Conservation (phyloP, 2,888 invertebrate species). For the Brenthis hecate region DNA sequence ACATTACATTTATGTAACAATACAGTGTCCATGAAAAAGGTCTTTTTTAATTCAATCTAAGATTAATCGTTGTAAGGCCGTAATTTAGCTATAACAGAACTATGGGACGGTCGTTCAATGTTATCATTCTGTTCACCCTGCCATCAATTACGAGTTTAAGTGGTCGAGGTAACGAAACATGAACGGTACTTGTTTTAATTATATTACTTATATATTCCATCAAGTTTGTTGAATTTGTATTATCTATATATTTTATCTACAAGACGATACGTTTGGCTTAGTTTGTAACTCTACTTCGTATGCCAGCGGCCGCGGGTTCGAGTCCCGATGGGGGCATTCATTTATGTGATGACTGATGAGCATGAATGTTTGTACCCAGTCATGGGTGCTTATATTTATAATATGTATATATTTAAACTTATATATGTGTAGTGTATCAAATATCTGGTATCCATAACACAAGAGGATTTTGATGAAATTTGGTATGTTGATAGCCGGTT, state of each 20-base stretch:
- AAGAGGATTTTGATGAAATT: no score
- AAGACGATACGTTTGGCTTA: no score
- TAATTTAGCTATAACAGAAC: constrained; percentile 23
- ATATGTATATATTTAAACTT: no score
- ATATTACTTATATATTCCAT: constrained; percentile 11
- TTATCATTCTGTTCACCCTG: constrained; percentile 20
- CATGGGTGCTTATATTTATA: no score
- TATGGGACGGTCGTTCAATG: constrained; percentile 26
- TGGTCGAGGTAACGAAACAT: constrained; percentile 30
- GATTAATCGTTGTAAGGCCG: constrained; percentile 16
- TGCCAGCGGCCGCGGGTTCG: no score
- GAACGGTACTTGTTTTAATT: constrained; percentile 32
- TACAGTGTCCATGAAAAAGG: constrained; percentile 9
- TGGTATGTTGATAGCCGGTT: no score
- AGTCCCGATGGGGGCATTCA: no score
- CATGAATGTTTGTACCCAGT: no score
- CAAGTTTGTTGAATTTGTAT: not conserved
- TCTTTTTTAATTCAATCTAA: constrained; percentile 11
- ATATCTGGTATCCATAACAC: no score
- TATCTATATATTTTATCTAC: not conserved
- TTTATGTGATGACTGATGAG: no score
- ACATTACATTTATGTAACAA: not conserved
- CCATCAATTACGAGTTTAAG: constrained; percentile 23
- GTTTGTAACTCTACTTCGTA: no score
- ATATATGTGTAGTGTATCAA: no score